These are phyloP conservation scores for Pilophorus perplexus DNA, from an alignment of 2,888 invertebrate genomes.

Conservation along the genomic window DNA sequence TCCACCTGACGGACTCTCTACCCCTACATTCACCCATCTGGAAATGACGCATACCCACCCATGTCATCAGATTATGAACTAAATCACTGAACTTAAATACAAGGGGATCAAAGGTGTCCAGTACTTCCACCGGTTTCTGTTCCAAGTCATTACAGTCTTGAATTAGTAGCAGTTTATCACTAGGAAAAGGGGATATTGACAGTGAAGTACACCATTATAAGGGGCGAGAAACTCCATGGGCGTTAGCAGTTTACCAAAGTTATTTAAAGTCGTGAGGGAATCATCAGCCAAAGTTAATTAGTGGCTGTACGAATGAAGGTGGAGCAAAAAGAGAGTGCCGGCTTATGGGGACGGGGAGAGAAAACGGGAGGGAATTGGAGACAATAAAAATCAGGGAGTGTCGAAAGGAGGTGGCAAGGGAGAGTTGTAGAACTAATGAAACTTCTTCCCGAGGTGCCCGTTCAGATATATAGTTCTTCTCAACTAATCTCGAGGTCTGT, in stretches of 20 bases:
- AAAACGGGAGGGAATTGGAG: constrained; percentile 27
- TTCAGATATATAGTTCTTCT: constrained; percentile 40
- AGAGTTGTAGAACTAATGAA: constrained; percentile 34
- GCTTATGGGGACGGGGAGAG: neutral
- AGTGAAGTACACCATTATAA: neutral
- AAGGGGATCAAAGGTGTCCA: too few relatives aligned
- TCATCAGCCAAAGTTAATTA: constrained; percentile 34
- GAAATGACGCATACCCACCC: too few relatives aligned
- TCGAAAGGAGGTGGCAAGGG: constrained; percentile 13
- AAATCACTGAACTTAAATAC: too few relatives aligned
- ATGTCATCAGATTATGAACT: too few relatives aligned
- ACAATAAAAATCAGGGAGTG: constrained; percentile 32
- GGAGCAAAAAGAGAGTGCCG: neutral
- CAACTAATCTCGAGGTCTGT: constrained; percentile 35
- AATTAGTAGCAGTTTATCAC: neutral
- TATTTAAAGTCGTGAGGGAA: constrained; percentile 31
- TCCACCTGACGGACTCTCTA: too few relatives aligned
- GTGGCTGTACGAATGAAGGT: constrained; percentile 20
- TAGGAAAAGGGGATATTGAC: neutral
- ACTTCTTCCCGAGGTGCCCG: constrained; percentile 18
- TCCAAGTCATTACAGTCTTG: too few relatives aligned
- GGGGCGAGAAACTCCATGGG: constrained; percentile 5
- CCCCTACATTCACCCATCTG: too few relatives aligned
- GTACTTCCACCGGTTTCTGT: too few relatives aligned
- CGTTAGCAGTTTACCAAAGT: constrained; percentile 30